phyloP scores from a whole-genome alignment of 2,888 invertebrate species.

The Cheilosia variabilis region DNA sequence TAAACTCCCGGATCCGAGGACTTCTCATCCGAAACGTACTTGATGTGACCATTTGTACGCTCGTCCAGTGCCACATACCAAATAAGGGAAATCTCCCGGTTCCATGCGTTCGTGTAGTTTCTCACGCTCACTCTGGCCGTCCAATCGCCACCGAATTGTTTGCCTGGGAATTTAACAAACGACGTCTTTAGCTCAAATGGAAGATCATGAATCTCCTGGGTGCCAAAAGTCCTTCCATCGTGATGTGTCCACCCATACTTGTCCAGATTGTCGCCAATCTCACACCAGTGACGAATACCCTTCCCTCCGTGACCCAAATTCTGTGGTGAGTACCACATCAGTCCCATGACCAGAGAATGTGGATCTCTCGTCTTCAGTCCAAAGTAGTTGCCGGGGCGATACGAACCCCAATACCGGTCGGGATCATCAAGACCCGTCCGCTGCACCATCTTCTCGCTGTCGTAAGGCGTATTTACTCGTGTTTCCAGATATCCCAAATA shows the following conservation, averaged over 20 bases:
- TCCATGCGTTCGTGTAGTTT: constrained; percentile 80
- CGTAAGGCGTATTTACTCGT: constrained; percentile 93
- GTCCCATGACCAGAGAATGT: constrained; percentile 93
- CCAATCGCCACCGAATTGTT: constrained; percentile 96
- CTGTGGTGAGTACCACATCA: constrained; percentile 97
- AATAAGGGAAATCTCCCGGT: constrained; percentile 85
- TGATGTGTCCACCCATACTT: constrained; percentile 96
- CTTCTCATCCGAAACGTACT: constrained; percentile 81
- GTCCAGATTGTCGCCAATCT: constrained; percentile 92
- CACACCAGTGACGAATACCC: constrained; percentile 96
- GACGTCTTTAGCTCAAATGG: constrained; percentile 91
- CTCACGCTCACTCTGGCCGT: constrained; percentile 91
- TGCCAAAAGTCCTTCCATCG: constrained; percentile 95
- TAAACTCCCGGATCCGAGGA: constrained; percentile 83
- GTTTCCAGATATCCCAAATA: constrained; percentile 94
- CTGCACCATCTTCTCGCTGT: constrained; percentile 90
- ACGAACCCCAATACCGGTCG: constrained; percentile 96
- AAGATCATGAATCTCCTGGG: constrained; percentile 93
- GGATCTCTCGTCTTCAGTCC: constrained; percentile 96
- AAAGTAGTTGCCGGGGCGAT: constrained; percentile 94
- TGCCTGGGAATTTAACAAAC: constrained; percentile 93
- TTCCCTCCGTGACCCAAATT: constrained; percentile 88
- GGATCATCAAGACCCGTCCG: constrained; percentile 89
- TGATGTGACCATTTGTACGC: constrained; percentile 85
- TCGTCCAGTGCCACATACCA: constrained; percentile 94